Conservation (phyloP, 2,888 invertebrate species). For the Drosophila nigricruria region DNA sequence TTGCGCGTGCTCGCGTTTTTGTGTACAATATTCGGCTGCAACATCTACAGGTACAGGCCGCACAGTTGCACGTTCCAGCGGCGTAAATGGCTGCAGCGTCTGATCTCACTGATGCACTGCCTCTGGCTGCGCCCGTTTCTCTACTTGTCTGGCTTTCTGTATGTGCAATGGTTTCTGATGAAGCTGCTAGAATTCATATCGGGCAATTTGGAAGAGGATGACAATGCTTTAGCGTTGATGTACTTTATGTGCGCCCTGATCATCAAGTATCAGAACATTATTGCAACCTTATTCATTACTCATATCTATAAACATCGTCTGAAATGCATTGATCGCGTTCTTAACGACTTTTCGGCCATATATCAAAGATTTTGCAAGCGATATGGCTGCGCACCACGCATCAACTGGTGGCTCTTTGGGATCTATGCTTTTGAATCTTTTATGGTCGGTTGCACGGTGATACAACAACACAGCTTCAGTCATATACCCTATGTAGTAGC, state of each 20-base stretch:
- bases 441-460: background rate
- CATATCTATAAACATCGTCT: constrained; percentile 29
- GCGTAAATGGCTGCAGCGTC: constrained; percentile 1
- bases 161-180: background rate
- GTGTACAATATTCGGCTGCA: constrained; percentile 46
- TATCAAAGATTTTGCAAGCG: constrained; percentile 8
- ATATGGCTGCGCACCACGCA: constrained; percentile 24
- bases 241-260: constrained; percentile 14
- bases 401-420: constrained; percentile 45
- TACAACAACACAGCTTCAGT: background rate
- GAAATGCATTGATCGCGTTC: constrained; percentile 6
- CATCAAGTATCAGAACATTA: constrained; percentile 11
- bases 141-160: background rate
- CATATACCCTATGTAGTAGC: background rate
- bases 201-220: background rate
- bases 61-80: constrained; percentile 23
- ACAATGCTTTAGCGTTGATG: background rate
- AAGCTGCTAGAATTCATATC: background rate
- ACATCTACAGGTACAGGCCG: constrained; percentile 44
- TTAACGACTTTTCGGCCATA: constrained; percentile 39
- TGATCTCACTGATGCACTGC: constrained; percentile 36
- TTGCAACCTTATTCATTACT: background rate
- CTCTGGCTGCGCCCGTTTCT: constrained; percentile 58
- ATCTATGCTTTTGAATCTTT: background rate
- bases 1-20: constrained; percentile 45